Evolutionary conservation across 2,888 invertebrate species (phyloP).

Genomic region (Acanthopleura granulata): DNA sequence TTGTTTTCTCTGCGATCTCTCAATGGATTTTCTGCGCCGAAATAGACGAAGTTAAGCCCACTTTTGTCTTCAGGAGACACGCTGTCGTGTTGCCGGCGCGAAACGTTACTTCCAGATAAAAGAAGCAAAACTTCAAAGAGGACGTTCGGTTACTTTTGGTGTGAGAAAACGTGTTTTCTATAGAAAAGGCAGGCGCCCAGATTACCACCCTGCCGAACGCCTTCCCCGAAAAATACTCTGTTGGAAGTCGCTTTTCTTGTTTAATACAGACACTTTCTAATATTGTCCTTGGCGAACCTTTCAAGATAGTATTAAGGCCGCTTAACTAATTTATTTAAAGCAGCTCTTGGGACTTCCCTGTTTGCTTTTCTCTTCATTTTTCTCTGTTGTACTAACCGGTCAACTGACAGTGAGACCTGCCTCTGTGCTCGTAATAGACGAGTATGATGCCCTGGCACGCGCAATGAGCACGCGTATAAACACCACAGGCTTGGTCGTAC

Average conservation of each 20-base stretch:
- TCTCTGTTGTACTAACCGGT: neutral
- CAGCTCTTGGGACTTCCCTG: neutral
- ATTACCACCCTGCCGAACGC: neutral
- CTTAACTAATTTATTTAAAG: constrained; percentile 16
- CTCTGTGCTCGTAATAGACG: too few species aligned
- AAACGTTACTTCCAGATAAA: neutral
- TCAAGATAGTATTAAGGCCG: neutral
- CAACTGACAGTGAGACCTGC: neutral
- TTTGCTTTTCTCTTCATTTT: constrained; percentile 11
- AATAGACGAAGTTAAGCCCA: neutral
- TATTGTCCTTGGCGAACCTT: constrained; percentile 2
- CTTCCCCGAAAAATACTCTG: neutral
- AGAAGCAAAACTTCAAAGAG: neutral
- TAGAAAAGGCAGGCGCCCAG: neutral
- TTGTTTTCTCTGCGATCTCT: too few species aligned
- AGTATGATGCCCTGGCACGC: too few species aligned
- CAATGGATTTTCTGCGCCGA: too few species aligned
- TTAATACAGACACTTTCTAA: neutral
- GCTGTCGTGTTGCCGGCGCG: neutral
- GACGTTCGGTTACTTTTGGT: neutral
- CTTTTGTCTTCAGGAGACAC: neutral
- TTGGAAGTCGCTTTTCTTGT: neutral
- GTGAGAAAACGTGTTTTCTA: constrained; percentile 1
- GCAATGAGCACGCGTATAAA: too few species aligned
- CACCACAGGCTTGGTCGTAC: too few species aligned